Evolutionary conservation across 2,888 invertebrate genomes (phyloP).

Genomic region (Drosophila testacea): DNA sequence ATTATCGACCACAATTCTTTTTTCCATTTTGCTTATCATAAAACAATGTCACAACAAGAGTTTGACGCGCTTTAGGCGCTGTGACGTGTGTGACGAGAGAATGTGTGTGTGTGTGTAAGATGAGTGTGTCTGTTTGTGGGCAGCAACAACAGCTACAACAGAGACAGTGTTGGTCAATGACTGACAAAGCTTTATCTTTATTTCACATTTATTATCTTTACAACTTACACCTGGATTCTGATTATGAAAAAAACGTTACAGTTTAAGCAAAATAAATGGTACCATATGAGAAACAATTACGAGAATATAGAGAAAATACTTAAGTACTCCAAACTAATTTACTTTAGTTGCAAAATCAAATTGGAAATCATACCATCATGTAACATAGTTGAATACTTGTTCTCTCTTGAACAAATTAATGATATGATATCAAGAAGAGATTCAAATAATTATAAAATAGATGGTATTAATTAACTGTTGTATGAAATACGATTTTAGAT

Average conservation of each 20-base stretch:
- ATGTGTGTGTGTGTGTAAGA: not conserved
- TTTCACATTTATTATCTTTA: conserved; percentile 18
- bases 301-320: not conserved
- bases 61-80: conserved; percentile 10
- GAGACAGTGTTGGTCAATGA: conserved; percentile 17
- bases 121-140: not conserved
- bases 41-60: not conserved
- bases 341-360: not conserved
- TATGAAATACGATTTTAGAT: no score
- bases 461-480: no score
- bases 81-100: not conserved
- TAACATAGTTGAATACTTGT: no score
- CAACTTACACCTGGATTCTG: conserved; percentile 8
- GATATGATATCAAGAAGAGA: not conserved
- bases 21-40: conserved; percentile 13
- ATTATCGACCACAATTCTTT: conserved; percentile 52
- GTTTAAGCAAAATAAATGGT: not conserved
- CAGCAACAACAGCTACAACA: not conserved
- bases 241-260: not conserved
- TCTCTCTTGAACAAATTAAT: not conserved
- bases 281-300: not conserved
- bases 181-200: conserved; percentile 16
- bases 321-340: no score
- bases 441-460: no score
- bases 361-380: not conserved